Evolutionary conservation across 2,797 vertebrate species (phyloP).

Genomic region (Tokudaia muenninki): DNA sequence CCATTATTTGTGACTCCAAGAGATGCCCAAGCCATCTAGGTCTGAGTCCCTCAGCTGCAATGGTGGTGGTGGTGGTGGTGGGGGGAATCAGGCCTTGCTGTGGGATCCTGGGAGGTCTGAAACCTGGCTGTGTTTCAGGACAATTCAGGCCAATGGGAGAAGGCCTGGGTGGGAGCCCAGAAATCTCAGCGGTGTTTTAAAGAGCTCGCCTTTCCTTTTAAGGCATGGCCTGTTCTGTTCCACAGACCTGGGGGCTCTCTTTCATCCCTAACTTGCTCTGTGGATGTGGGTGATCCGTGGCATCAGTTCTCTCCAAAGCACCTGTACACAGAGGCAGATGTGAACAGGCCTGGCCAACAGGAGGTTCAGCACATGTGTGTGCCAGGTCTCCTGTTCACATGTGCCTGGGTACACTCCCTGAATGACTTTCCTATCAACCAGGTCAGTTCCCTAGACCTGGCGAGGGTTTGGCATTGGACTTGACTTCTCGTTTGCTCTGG

Average conservation of each 20-base stretch:
- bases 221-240: background rate
- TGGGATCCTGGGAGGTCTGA: constrained; percentile 6
- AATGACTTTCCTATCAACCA: background rate
- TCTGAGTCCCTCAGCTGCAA: background rate
- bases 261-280: background rate
- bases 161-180: background rate
- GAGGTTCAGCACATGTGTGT: background rate
- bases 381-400: background rate
- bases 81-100: background rate
- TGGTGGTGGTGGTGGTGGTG: background rate
- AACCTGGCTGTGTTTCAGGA: background rate
- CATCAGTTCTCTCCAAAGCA: background rate
- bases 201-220: constrained; percentile 24
- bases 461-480: background rate
- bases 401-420: background rate
- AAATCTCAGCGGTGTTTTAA: constrained; percentile 42
- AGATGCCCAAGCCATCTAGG: background rate
- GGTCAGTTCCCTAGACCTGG: background rate
- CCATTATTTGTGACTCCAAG: background rate
- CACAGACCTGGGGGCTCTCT: background rate
- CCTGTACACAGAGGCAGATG: background rate
- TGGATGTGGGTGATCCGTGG: background rate
- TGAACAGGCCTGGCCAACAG: background rate
- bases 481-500: background rate
- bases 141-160: background rate